Base-by-base conservation (phyloP, 2,113 vertebrate species). In the Hydropotes inermis region DNA sequence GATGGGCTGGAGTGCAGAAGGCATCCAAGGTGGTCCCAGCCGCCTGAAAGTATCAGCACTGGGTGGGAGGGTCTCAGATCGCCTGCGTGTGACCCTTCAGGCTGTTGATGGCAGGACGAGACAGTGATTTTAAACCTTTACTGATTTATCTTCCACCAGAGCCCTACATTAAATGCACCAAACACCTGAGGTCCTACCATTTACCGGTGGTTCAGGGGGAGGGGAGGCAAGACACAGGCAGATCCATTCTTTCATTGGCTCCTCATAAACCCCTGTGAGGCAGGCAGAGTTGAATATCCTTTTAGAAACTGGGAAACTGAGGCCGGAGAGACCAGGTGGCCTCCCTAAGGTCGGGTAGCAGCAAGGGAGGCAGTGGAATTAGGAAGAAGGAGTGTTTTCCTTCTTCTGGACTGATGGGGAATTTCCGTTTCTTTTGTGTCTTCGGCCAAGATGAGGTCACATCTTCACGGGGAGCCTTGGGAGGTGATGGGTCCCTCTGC, bases 201-300 rank as follows among this genome's bases (percentile, higher is more conserved):
- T 58, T 8, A 33, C 7, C 1, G 16, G 79, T 1, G 50, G 64
- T 17, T 36, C n/a, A 8, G 55, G 55, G 47, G 50, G 30, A 0
- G 2, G 82, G 82, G 33, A 79, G 57, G 64, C 84, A 79, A 54
- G 84, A 30, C 0, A 0, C 64, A 45, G 50, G 83, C n/a, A 3
- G 74, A 91, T 30, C 45, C n/a, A 13, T 12, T 2, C 8, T 50
- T 64, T 43, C 39, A 0, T 0, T 9, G 60, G 14, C 0, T 12
- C 87, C 78, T 58, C 85, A 30, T 33, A 39, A 25, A 5, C 54
- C 15, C 33, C 43, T n/a, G 16, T 12, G 45, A 33, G 78, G 45
- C 16, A 50, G 17, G 28, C 27, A 39, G 25, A 11, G 2, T 36
- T 61, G 12, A 30, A 15, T 33, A 21, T 55, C 36, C 1, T 5